A percentile compares a stretch with the other conserved stretches of the same genome.
phyloP scores from a whole-genome alignment of 2,113 vertebrate genomes.

The Pandion haliaetus region DNA sequence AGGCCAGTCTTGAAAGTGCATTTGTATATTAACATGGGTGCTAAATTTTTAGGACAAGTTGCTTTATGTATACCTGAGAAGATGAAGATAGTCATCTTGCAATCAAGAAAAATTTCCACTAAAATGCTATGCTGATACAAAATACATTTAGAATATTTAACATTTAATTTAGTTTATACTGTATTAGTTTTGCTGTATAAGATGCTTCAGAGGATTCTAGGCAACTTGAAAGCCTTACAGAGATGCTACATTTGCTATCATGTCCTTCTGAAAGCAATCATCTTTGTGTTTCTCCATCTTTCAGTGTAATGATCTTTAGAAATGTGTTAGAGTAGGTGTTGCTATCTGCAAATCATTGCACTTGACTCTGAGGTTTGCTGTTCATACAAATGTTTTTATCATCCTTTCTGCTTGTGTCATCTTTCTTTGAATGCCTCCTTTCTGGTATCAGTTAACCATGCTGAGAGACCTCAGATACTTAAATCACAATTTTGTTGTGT shows the following conservation, averaged over 20 bases:
- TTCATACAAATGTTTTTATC: not conserved
- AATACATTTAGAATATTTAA: not conserved
- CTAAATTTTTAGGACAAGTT: not conserved
- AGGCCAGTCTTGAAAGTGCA: not conserved
- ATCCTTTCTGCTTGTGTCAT: not conserved
- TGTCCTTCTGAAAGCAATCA: not conserved
- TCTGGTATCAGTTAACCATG: not conserved
- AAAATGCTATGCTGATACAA: not conserved
- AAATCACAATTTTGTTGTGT: not conserved
- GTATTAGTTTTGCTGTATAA: not conserved
- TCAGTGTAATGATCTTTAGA: not conserved
- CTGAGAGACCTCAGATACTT: not conserved
- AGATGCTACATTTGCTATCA: not conserved
- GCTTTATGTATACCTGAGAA: not conserved
- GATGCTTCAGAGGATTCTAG: not conserved
- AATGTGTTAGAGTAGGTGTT: not conserved
- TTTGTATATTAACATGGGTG: not conserved
- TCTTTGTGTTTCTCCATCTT: not conserved
- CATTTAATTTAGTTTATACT: not conserved
- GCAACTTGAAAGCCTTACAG: not conserved
- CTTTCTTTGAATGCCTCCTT: not conserved
- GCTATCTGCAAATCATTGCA: not conserved
- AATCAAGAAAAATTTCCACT: not conserved
- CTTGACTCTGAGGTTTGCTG: not conserved
- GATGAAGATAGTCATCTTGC: not conserved